Percentiles rank a stretch among this genome's conserved stretches.
Conservation (phyloP, 2,113 vertebrate genomes). For the Ochotona princeps region DNA sequence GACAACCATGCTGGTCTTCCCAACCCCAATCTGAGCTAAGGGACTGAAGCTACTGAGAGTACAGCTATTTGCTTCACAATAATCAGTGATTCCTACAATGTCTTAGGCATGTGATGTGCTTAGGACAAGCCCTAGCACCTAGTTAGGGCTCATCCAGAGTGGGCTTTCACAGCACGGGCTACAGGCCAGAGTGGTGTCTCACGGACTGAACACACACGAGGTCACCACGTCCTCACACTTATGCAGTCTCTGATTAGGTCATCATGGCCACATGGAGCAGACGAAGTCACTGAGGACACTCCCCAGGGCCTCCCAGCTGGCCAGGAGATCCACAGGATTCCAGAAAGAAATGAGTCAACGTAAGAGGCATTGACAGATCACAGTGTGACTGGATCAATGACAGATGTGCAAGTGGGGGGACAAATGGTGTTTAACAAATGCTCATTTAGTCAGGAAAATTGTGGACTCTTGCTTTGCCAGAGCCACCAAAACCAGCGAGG, state of each 20-base stretch:
- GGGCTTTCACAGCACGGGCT: neutral
- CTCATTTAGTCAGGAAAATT: neutral
- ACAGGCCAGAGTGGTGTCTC: neutral
- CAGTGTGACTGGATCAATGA: neutral
- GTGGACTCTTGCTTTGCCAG: neutral
- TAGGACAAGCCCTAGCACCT: neutral
- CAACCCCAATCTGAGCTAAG: neutral
- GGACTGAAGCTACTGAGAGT: neutral
- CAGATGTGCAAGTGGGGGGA: neutral
- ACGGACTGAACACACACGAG: too few species aligned
- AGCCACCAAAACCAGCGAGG: neutral
- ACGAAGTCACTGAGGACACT: neutral
- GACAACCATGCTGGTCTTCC: neutral
- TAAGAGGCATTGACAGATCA: neutral
- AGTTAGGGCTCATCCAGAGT: too few species aligned
- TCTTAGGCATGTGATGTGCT: too few species aligned
- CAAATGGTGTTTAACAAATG: neutral
- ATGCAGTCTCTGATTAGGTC: neutral
- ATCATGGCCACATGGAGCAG: neutral
- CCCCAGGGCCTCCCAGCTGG: neutral
- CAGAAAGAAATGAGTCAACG: neutral
- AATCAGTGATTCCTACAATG: neutral
- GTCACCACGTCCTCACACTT: neutral
- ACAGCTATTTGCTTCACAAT: neutral
- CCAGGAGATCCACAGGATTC: too few species aligned